These are phyloP conservation scores for Eulithis prunata DNA, from an alignment of 2,888 invertebrate genomes.

Conservation along the genomic window DNA sequence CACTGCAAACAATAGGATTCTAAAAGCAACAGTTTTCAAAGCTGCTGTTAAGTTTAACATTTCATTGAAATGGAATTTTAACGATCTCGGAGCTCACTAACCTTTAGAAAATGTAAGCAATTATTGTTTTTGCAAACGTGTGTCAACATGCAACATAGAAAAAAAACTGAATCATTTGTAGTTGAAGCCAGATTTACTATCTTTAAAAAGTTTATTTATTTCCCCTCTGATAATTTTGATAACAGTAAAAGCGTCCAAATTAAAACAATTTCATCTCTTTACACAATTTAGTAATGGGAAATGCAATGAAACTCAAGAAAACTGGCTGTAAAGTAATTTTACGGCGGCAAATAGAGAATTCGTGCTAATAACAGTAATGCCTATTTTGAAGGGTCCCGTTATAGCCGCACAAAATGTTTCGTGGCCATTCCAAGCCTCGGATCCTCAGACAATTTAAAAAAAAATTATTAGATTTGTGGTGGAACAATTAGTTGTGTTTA, in stretches of 20 bases:
- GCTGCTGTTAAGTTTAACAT: neutral
- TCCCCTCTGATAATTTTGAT: neutral
- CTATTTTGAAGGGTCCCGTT: slow-evolving; percentile 39
- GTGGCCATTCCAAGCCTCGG: slow-evolving; percentile 15
- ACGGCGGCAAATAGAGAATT: slow-evolving; percentile 37
- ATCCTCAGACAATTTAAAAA: neutral
- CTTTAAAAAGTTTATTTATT: neutral
- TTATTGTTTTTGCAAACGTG: too few species aligned
- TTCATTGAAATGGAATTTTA: neutral
- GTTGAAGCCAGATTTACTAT: neutral
- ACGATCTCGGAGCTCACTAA: neutral
- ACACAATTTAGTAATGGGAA: slow-evolving; percentile 27
- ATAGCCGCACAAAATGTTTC: slow-evolving; percentile 38
- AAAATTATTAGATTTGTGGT: too few species aligned
- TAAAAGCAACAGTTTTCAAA: neutral
- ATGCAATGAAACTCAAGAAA: slow-evolving; percentile 31
- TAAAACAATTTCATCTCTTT: slow-evolving; percentile 19
- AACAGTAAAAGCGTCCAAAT: slow-evolving; percentile 9
- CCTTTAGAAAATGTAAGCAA: neutral
- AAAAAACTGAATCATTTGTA: too few species aligned
- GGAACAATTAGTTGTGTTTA: too few species aligned
- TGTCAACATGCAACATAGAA: too few species aligned
- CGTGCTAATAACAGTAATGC: slow-evolving; percentile 37
- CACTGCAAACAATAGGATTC: neutral
- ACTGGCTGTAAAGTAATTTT: slow-evolving; percentile 37